Percentiles rank a stretch among this genome's conserved stretches.
phyloP scores from a whole-genome alignment of 2,113 vertebrate genomes.

The Bombycilla garrulus region DNA sequence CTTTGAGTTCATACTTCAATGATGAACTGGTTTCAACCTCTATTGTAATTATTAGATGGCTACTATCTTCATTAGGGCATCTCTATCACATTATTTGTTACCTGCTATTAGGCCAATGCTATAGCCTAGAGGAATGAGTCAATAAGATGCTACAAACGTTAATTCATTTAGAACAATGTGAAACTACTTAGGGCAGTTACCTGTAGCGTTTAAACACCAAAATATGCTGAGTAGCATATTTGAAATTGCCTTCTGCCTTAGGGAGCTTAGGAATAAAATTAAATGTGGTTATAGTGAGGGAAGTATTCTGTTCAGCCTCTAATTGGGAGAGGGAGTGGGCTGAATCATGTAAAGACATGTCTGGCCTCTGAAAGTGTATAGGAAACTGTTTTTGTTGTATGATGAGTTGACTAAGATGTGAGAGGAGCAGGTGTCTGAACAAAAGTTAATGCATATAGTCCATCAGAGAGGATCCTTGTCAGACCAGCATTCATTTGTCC shows the following conservation, averaged over 20 bases:
- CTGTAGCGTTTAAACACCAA: conserved; percentile 16
- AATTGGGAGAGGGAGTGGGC: conserved; percentile 28
- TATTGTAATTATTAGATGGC: background rate
- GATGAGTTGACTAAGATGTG: background rate
- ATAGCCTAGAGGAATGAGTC: conserved; percentile 49
- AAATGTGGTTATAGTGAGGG: conserved; percentile 4
- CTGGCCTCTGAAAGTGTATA: background rate
- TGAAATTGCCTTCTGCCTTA: conserved; percentile 23
- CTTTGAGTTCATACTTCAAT: background rate
- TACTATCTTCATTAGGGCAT: conserved; percentile 4
- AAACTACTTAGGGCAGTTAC: conserved; percentile 42
- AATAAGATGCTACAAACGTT: conserved; percentile 33
- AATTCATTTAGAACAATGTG: conserved; percentile 43
- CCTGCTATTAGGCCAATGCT: background rate
- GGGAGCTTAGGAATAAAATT: conserved; percentile 33
- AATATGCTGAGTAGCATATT: conserved; percentile 25
- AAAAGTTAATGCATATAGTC: background rate
- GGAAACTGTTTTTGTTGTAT: background rate
- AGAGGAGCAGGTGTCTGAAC: conserved; percentile 19
- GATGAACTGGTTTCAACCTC: background rate
- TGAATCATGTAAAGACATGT: conserved; percentile 32
- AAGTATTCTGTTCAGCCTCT: conserved; percentile 10
- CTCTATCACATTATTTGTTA: background rate
- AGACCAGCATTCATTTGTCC: background rate
- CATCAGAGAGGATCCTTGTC: background rate